Evolutionary conservation across 1,140 invertebrate species (phyloP).

Genomic region (Drosophila equinoxialis): DNA sequence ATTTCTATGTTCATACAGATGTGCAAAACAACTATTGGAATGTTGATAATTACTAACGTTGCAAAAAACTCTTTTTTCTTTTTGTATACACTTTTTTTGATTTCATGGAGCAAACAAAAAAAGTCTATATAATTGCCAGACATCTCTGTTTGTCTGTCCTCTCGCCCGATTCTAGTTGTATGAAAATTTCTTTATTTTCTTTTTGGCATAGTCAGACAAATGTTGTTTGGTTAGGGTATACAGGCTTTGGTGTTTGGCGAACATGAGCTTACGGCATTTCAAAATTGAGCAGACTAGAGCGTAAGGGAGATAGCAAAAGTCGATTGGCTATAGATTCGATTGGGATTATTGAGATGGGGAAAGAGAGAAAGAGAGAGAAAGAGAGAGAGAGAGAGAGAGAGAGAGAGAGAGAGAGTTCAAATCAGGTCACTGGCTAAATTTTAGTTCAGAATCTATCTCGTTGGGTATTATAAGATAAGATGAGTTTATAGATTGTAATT

Average conservation of each 20-base stretch:
- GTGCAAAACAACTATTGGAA: constrained; percentile 34
- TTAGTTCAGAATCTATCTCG: background rate
- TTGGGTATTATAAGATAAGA: too few relatives aligned
- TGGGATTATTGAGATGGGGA: too few relatives aligned
- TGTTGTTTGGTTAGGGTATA: background rate
- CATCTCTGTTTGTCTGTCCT: too few relatives aligned
- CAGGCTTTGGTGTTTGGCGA: background rate
- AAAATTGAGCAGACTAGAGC: background rate
- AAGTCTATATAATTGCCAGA: background rate
- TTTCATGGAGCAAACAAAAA: background rate
- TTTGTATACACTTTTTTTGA: constrained; percentile 2
- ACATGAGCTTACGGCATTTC: background rate
- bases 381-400: background rate
- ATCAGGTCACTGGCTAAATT: background rate
- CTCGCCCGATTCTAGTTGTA: too few relatives aligned
- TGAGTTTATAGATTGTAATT: too few relatives aligned
- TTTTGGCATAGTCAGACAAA: too few relatives aligned
- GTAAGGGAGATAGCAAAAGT: background rate
- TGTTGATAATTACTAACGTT: constrained; percentile 56
- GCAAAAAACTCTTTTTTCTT: constrained; percentile 15
- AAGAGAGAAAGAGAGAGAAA: too few relatives aligned
- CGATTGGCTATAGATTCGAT: background rate
- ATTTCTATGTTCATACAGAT: background rate
- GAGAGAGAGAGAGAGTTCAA: background rate
- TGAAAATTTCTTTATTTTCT: too few relatives aligned